A percentile compares a stretch with the other conserved stretches of the same genome.
Conservation (phyloP, 2,888 invertebrate species). For the Herminia tarsipennalis region DNA sequence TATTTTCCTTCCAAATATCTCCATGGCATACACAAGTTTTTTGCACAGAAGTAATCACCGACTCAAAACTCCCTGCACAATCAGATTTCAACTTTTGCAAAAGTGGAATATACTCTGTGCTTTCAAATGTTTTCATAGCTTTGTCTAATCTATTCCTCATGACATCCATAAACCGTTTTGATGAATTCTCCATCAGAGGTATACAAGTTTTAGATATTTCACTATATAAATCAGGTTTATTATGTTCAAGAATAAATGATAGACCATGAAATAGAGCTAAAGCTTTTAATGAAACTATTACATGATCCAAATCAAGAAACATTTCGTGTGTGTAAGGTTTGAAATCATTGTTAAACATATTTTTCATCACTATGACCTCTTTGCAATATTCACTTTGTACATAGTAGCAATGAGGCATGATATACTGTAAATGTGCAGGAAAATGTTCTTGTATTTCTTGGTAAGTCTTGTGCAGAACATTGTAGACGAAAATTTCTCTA, state of each 20-base stretch:
- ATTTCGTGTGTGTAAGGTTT: conserved; percentile 53
- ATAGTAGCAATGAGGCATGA: conserved; percentile 66
- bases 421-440: conserved; percentile 31
- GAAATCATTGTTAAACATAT: conserved; percentile 65
- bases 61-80: conserved; percentile 54
- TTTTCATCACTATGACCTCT: conserved; percentile 69
- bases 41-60: conserved; percentile 44
- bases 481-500: conserved; percentile 71
- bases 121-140: conserved; percentile 59
- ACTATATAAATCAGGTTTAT: conserved; percentile 47
- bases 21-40: conserved; percentile 72
- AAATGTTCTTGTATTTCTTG: conserved; percentile 48
- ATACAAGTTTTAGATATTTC: conserved; percentile 57
- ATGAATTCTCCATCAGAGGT: conserved; percentile 59
- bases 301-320: conserved; percentile 68
- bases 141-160: conserved; percentile 68
- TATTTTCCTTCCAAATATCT: conserved; percentile 81
- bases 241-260: conserved; percentile 63
- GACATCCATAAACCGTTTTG: conserved; percentile 67
- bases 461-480: conserved; percentile 58
- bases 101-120: conserved; percentile 54
- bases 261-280: conserved; percentile 72
- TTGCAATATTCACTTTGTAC: conserved; percentile 61
- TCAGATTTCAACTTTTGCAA: conserved; percentile 55
- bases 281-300: conserved; percentile 56